phyloP scores from a whole-genome alignment of 53 echinoderm and acorn worm species.

The Temnopleurus reevesii region DNA sequence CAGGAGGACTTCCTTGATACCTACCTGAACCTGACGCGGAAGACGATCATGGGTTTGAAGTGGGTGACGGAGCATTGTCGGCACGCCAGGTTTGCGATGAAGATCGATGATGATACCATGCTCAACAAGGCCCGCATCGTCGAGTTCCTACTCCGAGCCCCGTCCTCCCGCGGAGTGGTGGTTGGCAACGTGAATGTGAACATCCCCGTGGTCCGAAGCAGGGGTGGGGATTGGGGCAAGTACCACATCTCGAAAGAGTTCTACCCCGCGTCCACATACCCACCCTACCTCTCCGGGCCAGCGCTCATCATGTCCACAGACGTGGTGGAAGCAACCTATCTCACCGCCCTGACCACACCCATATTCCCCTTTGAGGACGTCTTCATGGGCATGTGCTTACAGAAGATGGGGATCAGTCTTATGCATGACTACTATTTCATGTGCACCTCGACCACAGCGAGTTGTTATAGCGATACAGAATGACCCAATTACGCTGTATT shows the following conservation, averaged over 20 bases:
- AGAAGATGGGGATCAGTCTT: constrained; percentile 60
- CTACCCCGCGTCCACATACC: constrained; percentile 66
- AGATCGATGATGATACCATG: constrained; percentile 76
- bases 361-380: constrained; percentile 80
- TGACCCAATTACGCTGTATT: constrained; percentile 26
- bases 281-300: constrained; percentile 70
- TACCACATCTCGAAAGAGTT: constrained; percentile 61
- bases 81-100: constrained; percentile 69
- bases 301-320: constrained; percentile 73
- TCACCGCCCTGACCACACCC: constrained; percentile 47
- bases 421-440: constrained; percentile 33
- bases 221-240: constrained; percentile 49
- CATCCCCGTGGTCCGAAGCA: constrained; percentile 61
- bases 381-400: constrained; percentile 69
- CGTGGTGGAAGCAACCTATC: constrained; percentile 58
- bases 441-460: neutral
- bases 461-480: constrained; percentile 16
- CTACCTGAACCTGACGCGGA: constrained; percentile 75
- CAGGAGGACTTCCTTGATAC: constrained; percentile 73
- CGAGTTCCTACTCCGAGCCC: constrained; percentile 43
- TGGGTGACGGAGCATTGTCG: constrained; percentile 71
- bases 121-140: constrained; percentile 66
- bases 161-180: neutral
- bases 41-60: constrained; percentile 77
- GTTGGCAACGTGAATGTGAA: constrained; percentile 60